Conservation (phyloP, 37 sponge, comb jelly and placozoan genomes). For the Tethya wilhelma region DNA sequence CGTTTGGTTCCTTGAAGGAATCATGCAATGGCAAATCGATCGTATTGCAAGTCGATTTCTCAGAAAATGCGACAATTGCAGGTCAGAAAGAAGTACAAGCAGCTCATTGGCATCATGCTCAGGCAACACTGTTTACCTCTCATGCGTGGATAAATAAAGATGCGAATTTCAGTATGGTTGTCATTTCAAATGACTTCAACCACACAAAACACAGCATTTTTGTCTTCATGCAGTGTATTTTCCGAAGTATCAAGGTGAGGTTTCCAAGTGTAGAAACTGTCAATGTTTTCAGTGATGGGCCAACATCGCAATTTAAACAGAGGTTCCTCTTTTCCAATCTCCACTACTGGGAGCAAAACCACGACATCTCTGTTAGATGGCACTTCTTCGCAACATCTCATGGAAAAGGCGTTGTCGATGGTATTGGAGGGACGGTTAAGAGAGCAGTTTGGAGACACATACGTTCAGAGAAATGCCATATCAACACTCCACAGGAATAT, state of each 20-base stretch:
- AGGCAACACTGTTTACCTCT: slow-evolving; percentile 40
- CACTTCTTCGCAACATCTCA: slow-evolving; percentile 53
- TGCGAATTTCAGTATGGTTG: slow-evolving; percentile 1
- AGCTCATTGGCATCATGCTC: slow-evolving; percentile 46
- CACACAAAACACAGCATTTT: slow-evolving; percentile 36
- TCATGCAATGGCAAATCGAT: slow-evolving; percentile 8
- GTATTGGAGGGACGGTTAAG: slow-evolving; percentile 46
- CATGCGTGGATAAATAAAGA: slow-evolving; percentile 27
- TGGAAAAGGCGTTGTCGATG: slow-evolving; percentile 51
- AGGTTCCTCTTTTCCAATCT: slow-evolving; percentile 42
- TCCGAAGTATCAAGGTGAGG: neutral
- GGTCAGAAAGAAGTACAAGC: slow-evolving; percentile 20
- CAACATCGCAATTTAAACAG: slow-evolving; percentile 47
- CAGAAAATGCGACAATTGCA: slow-evolving; percentile 28
- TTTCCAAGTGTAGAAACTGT: slow-evolving; percentile 13
- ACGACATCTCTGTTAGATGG: slow-evolving; percentile 19
- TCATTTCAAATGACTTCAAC: slow-evolving; percentile 51
- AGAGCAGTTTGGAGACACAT: slow-evolving; percentile 43
- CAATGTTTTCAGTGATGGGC: slow-evolving; percentile 50
- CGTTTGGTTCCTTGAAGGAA: neutral
- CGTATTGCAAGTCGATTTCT: slow-evolving; percentile 46
- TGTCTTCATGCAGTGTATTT: slow-evolving; percentile 32
- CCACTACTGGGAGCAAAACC: slow-evolving; percentile 31
- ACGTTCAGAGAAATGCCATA: neutral
- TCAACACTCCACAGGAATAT: slow-evolving; percentile 35